Evolutionary conservation across 2,888 invertebrate genomes (phyloP), one percentile per base, ranked within the genome.

Genomic region (Camponotus fellah): DNA sequence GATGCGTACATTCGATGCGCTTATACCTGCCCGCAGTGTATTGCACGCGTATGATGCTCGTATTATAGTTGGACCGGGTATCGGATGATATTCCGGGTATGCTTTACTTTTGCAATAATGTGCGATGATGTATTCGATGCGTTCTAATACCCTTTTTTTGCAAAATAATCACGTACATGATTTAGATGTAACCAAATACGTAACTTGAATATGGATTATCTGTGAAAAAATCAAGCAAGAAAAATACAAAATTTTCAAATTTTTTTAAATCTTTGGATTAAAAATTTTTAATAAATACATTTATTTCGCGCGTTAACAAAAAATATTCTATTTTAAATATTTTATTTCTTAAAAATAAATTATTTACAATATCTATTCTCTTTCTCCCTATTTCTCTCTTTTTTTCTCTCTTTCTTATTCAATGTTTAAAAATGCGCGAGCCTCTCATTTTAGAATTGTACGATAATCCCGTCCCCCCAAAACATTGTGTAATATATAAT

Each of bases 51-150:
- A 90, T 26, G 81, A 74, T 76, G 40, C 56, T 68, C 65, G 83
- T 86, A 89, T 89, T 89, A 90, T 90, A 66, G 81, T 62, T 76
- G 69, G 82, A 58, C 8, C 26, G 34, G 79, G 85, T 88, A 86
- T 90, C 90, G 83, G 65, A 75, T 89, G 84, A 89, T 90, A 89
- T 90, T 79, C 77, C 53, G 37, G 49, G 2, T 32, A 49, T 58
- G n/a, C 12, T 26, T 81, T 79, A 79, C 64, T 56, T 56, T 21
- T 32, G 53, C 64, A 53, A 81, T 32, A 64, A 49, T 37, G 26
- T 34, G 17, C 49, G 34, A n/a, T 21, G 17, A 32, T 37, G 26
- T 40, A 71, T 58, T 62, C 37, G 12, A 26, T 12, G 40, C 17
- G 58, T 37, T 72, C 40, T 40, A 56, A 74, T 32, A 21, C 6